Evolutionary conservation across 2,888 invertebrate species (phyloP).

Genomic region (Melanostoma scalare): DNA sequence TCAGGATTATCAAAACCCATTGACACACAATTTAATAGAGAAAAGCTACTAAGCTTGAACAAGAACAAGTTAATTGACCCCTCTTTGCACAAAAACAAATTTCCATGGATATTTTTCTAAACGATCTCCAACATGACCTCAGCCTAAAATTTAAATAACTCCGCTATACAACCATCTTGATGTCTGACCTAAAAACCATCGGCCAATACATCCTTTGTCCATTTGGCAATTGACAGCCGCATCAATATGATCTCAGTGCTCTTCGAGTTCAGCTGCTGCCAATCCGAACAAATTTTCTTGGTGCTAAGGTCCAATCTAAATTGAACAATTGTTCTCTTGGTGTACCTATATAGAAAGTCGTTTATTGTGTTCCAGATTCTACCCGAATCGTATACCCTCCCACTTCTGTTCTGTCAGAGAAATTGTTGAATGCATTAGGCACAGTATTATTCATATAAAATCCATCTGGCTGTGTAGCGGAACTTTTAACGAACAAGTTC

Average conservation of each 20-base stretch:
- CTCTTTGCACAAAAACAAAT: too few species aligned
- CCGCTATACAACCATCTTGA: constrained; percentile 16
- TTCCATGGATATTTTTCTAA: too few species aligned
- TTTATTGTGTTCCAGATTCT: constrained; percentile 57
- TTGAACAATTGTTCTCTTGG: constrained; percentile 64
- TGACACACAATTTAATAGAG: too few species aligned
- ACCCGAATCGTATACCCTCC: constrained; percentile 13
- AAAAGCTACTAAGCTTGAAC: too few species aligned
- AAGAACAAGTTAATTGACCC: too few species aligned
- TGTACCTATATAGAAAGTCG: constrained; percentile 51
- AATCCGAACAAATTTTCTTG: constrained; percentile 61
- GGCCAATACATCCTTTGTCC: constrained; percentile 65
- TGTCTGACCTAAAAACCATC: constrained; percentile 64
- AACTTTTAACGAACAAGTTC: constrained; percentile 63
- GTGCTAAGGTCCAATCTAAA: constrained; percentile 25
- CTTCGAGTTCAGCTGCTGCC: constrained; percentile 62
- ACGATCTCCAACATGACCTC: too few species aligned
- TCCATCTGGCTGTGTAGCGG: constrained; percentile 21
- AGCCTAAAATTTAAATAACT: too few species aligned
- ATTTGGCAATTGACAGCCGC: constrained; percentile 59
- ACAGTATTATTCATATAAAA: constrained; percentile 21
- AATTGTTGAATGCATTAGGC: constrained; percentile 22
- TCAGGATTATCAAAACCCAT: too few species aligned
- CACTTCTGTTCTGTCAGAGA: constrained; percentile 13
- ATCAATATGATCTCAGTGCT: constrained; percentile 56